These are phyloP conservation scores for Gonioctena quinquepunctata DNA, from an alignment of 1,140 invertebrate genomes.

Conservation along the genomic window DNA sequence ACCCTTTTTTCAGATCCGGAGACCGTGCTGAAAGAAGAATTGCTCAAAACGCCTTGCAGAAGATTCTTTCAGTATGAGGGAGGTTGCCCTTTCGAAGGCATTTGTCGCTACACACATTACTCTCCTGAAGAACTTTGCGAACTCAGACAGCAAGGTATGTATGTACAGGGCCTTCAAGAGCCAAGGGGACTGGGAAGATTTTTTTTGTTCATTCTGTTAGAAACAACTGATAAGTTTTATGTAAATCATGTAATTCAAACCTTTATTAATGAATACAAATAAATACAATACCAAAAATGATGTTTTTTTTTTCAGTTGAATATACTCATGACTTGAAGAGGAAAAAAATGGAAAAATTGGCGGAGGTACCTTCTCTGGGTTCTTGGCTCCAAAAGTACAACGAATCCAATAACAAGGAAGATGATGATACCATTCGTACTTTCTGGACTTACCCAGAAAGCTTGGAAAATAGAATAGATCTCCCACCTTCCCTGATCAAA, in stretches of 20 bases:
- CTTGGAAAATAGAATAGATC: constrained; percentile 57
- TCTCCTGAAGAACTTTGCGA: constrained; percentile 60
- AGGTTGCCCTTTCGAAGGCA: constrained; percentile 64
- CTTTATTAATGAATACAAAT: too few relatives aligned
- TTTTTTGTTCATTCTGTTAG: too few relatives aligned
- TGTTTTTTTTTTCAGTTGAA: constrained; percentile 51
- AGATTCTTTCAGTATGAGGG: constrained; percentile 58
- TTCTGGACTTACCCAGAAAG: constrained; percentile 61
- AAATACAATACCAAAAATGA: too few relatives aligned
- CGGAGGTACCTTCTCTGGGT: constrained; percentile 54
- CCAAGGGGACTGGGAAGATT: neutral
- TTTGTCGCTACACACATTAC: constrained; percentile 69
- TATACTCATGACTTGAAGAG: constrained; percentile 34
- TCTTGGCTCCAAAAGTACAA: constrained; percentile 57
- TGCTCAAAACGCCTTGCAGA: constrained; percentile 62
- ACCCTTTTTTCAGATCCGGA: constrained; percentile 59
- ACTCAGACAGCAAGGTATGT: constrained; percentile 61
- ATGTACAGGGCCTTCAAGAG: neutral
- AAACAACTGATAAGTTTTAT: too few relatives aligned
- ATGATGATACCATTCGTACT: constrained; percentile 49
- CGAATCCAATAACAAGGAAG: constrained; percentile 51
- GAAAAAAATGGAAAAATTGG: constrained; percentile 32
- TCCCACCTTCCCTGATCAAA: constrained; percentile 65
- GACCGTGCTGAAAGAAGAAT: constrained; percentile 64
- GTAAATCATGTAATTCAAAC: too few relatives aligned